Base-by-base conservation (phyloP, 2,797 vertebrate species). In the Argentina silus region DNA sequence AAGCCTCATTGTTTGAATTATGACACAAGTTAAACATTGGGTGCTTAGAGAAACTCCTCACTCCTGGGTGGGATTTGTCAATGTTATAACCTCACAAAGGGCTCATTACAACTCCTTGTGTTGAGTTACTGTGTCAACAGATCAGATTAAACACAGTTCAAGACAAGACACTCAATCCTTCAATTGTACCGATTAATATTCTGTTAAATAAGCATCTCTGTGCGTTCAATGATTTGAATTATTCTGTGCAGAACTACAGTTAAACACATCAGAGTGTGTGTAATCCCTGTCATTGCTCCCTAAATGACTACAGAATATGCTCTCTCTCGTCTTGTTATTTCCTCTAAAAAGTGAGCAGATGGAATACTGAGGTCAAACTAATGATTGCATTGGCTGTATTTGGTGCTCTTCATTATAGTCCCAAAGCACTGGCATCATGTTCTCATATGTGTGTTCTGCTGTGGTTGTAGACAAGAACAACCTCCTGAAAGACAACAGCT, bases 401-500 rank as follows among this genome's bases (percentile, higher is more conserved):
- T 36, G 4, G 27, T 2, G 27, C 27, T 36, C 27, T 36, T 36
- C 27, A 36, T 4, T 36, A 36, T 36, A n/a, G n/a, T 36, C 27
- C 4, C 27, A 36, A 36, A 36, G 27, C 27, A 36, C 27, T 4
- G 4, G 27, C 27, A 36, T 36, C 27, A 36, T 36, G 27, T 36
- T 36, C 27, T 36, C 27, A 36, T 43, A 27, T 43, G 10, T 69
- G 15, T 14, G 12, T 51, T 10, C 61, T 48, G 17, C 74, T 70
- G 21, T 59, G 55, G 69, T 69, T 67, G 48, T 74, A 93, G 91
- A 48, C n/a, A 88, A 72, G 43, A 77, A 1, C 47, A 27, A 83
- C 66, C 44, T 78, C 21, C 89, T 98, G 70, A 93, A 95, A 75
- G 97, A 99, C 82, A 93, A 84, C 87, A 97, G 96, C 85, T 99